phyloP scores from a whole-genome alignment of 30 jellyfish, hydroid and myxozoan genomes.

The Chironex yamaguchii region DNA sequence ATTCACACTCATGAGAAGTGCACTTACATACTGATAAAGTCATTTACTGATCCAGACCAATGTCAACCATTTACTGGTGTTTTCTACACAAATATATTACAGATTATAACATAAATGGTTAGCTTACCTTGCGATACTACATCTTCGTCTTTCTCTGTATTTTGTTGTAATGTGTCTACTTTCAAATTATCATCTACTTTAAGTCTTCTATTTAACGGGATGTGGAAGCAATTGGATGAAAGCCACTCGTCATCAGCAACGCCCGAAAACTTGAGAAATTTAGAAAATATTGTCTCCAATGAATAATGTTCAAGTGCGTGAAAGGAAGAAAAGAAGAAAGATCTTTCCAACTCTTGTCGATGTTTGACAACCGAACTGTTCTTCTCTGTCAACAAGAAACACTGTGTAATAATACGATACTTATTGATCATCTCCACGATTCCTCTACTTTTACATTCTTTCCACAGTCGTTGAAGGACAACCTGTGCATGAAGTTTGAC shows the following conservation, averaged over 20 bases:
- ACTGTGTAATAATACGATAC: slow-evolving; percentile 30
- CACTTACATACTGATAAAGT: too few relatives aligned
- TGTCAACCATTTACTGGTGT: too few relatives aligned
- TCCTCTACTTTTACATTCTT: slow-evolving; percentile 47
- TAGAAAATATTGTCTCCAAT: slow-evolving; percentile 74
- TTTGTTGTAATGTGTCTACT: too few relatives aligned
- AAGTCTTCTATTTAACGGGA: background rate
- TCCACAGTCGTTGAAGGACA: slow-evolving; percentile 74
- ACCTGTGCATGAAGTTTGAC: slow-evolving; percentile 86
- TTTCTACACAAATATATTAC: too few relatives aligned
- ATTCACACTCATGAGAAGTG: too few relatives aligned
- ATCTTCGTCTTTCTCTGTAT: too few relatives aligned
- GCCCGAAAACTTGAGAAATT: slow-evolving; percentile 64
- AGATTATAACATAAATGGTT: too few relatives aligned
- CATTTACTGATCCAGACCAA: too few relatives aligned
- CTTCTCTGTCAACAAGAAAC: slow-evolving; percentile 68
- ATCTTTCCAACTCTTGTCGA: slow-evolving; percentile 48
- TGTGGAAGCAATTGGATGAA: background rate
- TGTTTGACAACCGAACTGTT: slow-evolving; percentile 84
- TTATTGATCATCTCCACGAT: slow-evolving; percentile 19
- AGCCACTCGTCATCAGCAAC: slow-evolving; percentile 79
- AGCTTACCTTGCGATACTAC: too few relatives aligned
- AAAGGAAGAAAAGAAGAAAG: slow-evolving; percentile 68
- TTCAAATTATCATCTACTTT: background rate
- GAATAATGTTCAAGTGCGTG: slow-evolving; percentile 79